Conservation (phyloP, 2,113 vertebrate genomes). For the Platysternon megacephalum region DNA sequence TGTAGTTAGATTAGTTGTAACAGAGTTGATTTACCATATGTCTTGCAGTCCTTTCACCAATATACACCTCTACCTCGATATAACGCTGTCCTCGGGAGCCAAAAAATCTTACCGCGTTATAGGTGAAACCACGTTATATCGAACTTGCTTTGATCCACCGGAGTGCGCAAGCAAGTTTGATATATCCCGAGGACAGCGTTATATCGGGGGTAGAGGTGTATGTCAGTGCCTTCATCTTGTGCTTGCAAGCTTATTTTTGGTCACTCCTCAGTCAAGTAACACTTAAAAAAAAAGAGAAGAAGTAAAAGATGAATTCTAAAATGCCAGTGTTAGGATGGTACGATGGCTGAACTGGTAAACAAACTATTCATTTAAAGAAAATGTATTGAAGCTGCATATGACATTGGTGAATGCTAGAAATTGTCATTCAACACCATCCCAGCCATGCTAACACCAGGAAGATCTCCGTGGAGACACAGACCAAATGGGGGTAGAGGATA, state of each 20-base stretch:
- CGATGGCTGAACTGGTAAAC: constrained; percentile 19
- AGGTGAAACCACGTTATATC: too few species aligned
- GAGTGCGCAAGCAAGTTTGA: too few species aligned
- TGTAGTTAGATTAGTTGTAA: constrained; percentile 7
- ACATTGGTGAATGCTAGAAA: not conserved
- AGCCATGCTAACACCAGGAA: not conserved
- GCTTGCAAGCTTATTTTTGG: constrained; percentile 1
- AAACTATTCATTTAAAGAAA: constrained; percentile 21
- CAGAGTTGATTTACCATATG: not conserved
- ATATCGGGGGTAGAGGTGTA: not conserved
- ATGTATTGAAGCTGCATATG: not conserved
- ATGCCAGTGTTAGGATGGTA: not conserved
- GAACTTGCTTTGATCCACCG: too few species aligned
- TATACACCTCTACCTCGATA: too few species aligned
- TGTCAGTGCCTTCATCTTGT: constrained; percentile 11
- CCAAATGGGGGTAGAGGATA: not conserved
- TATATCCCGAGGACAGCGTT: too few species aligned
- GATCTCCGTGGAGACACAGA: not conserved
- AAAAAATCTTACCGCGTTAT: too few species aligned
- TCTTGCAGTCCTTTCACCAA: not conserved
- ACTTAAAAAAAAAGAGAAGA: not conserved
- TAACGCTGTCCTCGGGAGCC: too few species aligned
- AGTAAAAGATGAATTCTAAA: not conserved
- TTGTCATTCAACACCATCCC: not conserved
- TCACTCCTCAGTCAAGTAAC: constrained; percentile 32